These are phyloP conservation scores for Heterochromis multidens DNA, from an alignment of 2,113 vertebrate genomes.

Conservation along the genomic window DNA sequence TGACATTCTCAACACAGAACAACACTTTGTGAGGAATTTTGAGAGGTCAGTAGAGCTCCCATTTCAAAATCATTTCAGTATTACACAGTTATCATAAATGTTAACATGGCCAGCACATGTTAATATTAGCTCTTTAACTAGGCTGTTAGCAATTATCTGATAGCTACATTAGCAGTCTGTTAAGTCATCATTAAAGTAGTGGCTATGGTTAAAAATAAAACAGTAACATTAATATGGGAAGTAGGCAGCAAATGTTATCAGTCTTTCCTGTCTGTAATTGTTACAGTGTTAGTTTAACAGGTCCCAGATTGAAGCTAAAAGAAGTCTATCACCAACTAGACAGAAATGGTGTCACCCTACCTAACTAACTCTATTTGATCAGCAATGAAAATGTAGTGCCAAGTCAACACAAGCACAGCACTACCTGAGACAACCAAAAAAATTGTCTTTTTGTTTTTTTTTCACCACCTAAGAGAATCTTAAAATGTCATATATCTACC, in stretches of 20 bases:
- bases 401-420: not conserved
- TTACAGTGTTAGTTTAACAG: not conserved
- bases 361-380: too few species aligned
- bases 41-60: too few species aligned
- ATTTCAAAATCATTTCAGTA: too few species aligned
- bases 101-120: too few species aligned
- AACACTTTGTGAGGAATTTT: too few species aligned
- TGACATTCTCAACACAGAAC: too few species aligned
- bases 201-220: not conserved
- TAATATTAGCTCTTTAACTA: too few species aligned
- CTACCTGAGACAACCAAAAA: not conserved
- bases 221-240: not conserved
- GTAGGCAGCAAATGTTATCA: too few species aligned
- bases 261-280: not conserved
- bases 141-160: too few species aligned
- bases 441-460: not conserved
- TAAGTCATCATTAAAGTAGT: not conserved
- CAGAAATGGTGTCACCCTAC: not conserved
- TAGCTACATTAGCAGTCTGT: not conserved
- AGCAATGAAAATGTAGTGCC: too few species aligned
- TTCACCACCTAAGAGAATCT: not conserved
- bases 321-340: not conserved
- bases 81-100: too few species aligned
- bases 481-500: not conserved
- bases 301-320: not conserved